phyloP scores from a whole-genome alignment of 2,113 vertebrate genomes.

The Larimichthys polyactis region DNA sequence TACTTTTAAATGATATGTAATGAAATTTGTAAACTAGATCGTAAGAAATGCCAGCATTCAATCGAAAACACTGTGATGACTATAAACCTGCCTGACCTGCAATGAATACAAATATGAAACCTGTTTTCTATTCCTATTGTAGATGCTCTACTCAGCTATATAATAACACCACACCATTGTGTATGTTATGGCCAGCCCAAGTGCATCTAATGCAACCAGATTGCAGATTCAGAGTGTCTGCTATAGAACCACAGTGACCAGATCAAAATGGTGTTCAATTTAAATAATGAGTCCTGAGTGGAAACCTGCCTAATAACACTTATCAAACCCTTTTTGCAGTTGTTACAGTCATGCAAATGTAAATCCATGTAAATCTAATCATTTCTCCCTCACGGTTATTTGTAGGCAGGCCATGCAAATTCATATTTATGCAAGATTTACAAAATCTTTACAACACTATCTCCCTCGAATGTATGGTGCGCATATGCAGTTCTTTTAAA shows the following conservation, averaged over 20 bases:
- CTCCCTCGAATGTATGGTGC: neutral
- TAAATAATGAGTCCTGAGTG: neutral
- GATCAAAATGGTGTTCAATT: neutral
- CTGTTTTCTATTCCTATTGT: neutral
- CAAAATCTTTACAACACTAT: neutral
- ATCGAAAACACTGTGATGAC: neutral
- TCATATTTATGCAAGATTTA: constrained; percentile 8
- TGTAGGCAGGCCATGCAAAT: constrained; percentile 1
- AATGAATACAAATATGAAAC: neutral
- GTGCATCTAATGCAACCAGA: neutral
- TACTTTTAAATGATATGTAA: neutral
- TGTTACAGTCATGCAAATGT: constrained; percentile 3
- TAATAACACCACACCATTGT: neutral
- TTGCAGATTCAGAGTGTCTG: neutral
- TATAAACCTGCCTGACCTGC: neutral
- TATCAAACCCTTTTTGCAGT: constrained; percentile 1
- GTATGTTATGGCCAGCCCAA: neutral
- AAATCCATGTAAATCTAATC: constrained; percentile 30
- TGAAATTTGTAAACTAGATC: neutral
- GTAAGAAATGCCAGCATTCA: neutral
- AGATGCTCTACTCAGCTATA: neutral
- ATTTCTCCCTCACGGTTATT: constrained; percentile 27
- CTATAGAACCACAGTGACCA: neutral
- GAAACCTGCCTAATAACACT: constrained; percentile 8
- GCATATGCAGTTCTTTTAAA: neutral